phyloP scores from a whole-genome alignment of 2,113 vertebrate species.

The Colinus virginianus region DNA sequence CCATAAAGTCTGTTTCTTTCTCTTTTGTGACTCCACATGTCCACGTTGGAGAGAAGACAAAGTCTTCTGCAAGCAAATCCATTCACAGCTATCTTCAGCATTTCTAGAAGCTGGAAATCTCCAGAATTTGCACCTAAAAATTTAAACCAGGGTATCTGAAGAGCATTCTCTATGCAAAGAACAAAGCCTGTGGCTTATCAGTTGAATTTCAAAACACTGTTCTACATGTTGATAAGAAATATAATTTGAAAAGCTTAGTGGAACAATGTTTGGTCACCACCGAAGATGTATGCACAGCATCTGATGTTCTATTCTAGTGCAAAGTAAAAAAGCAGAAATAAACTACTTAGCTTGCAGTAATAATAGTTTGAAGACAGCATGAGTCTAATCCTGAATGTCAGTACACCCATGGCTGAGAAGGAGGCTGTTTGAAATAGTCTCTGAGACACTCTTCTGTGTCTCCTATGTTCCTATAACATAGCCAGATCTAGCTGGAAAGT shows the following conservation, averaged over 20 bases:
- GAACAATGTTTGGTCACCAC: neutral
- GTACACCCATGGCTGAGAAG: neutral
- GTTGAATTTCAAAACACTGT: neutral
- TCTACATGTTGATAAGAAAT: neutral
- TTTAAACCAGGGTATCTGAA: neutral
- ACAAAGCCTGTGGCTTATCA: neutral
- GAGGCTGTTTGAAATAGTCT: neutral
- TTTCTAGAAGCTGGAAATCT: neutral
- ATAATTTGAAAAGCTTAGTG: neutral
- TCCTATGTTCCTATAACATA: neutral
- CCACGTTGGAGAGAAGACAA: neutral
- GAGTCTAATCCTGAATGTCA: neutral
- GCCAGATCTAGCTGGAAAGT: neutral
- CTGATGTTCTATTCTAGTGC: fast-evolving
- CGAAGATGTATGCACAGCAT: fast-evolving
- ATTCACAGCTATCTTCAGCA: neutral
- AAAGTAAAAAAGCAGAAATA: neutral
- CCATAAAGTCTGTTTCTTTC: neutral
- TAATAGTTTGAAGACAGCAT: neutral
- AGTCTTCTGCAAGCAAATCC: neutral
- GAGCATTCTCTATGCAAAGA: neutral
- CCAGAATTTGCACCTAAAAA: neutral
- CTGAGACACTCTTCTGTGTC: neutral
- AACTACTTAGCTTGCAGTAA: neutral
- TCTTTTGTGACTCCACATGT: neutral